Base-by-base conservation (phyloP, 1,140 invertebrate species). In the Drosophila kikkawai region DNA sequence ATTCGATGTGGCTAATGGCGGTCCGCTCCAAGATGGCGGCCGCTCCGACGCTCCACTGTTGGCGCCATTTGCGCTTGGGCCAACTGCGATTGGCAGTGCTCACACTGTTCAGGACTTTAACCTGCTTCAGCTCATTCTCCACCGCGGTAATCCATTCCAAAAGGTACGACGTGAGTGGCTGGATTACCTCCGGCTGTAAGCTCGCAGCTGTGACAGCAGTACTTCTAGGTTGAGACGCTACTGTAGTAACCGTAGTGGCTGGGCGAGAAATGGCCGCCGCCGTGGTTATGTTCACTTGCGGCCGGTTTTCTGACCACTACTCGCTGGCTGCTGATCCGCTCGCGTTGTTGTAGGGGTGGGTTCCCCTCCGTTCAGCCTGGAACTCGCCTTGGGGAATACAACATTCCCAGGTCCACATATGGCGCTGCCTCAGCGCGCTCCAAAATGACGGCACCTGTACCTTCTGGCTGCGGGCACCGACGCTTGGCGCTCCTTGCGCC, bases 291-390 rank as follows among this genome's bases (percentile, higher is more conserved):
- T 57, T 41, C 13, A 57, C 55, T 13, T 1, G 36, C 17, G 37
- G 22, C 37, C 19, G 19, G 22, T n/a, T 57, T 57, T 9, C 37
- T 29, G 37, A 29, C 19, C 22, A 57, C 37, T 29, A 57, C 55
- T 29, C 55, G 4, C 55, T 57, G 55, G 55, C 55, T 42, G 55
- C 39, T 42, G 37, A 32, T 42, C 11, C 39, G 8, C 26, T 58
- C 39, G 15, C 15, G 39, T 32, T 58, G 56, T 58, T 58, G 3
- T 17, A 44, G 56, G 19, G 15, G 26, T 34, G 26, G 57, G 29
- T 59, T 15, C 6, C 26, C 15, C 41, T 45, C 29, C 12, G 12
- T 42, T 59, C 3, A 34, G 44, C 26, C n/a, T 7, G 12, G 26
- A 2, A 12, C 17, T 19, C 17, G 8, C 4, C n/a, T 44, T 8